A percentile compares a stretch with the other conserved stretches of the same genome.
phyloP scores from a whole-genome alignment of 2,113 vertebrate species.

The Alligator mississippiensis region DNA sequence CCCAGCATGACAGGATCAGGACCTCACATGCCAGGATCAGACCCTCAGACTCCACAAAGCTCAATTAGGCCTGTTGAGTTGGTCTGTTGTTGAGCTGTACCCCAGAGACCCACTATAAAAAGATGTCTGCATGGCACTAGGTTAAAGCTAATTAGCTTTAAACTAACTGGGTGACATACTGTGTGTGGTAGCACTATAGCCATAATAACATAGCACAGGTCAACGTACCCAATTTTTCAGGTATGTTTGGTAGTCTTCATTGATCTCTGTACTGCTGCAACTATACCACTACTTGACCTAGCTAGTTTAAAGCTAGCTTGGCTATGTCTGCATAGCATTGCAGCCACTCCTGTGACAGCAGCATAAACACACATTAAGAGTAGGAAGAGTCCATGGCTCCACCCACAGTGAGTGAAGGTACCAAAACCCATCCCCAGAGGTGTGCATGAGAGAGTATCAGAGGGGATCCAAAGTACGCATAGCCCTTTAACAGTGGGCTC shows the following conservation, averaged over 20 bases:
- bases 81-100: neutral
- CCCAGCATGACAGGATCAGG: neutral
- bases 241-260: neutral
- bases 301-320: neutral
- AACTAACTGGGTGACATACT: neutral
- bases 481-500: too few relatives aligned
- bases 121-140: too few relatives aligned
- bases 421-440: neutral
- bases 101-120: neutral
- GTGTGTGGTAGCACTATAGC: neutral
- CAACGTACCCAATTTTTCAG: neutral
- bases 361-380: neutral
- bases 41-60: neutral
- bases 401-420: neutral
- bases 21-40: too few relatives aligned
- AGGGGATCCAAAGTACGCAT: neutral
- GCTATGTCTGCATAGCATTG: neutral
- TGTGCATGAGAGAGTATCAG: neutral
- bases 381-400: too few relatives aligned
- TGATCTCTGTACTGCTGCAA: too few relatives aligned
- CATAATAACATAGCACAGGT: neutral
- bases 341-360: neutral
- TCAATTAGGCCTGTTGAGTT: accelerated
- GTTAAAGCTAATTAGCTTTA: too few relatives aligned
- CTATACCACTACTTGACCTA: neutral